Conservation (phyloP, 2,888 invertebrate genomes). For the Tachina fera region DNA sequence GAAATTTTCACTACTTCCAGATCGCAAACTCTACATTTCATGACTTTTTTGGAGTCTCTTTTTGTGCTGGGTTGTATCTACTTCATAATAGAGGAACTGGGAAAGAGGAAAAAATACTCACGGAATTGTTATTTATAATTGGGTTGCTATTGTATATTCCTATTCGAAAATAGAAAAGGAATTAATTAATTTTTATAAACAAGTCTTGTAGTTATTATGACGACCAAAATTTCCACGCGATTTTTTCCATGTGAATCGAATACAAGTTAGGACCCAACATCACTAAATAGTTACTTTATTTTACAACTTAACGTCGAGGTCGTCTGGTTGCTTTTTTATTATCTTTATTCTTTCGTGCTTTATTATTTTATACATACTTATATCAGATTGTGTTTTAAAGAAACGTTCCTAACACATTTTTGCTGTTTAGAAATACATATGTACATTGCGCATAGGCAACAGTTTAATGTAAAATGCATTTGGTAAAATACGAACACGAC, state of each 20-base stretch:
- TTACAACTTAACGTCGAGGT: constrained; percentile 76
- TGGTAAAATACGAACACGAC: constrained; percentile 27
- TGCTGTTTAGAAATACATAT: constrained; percentile 20
- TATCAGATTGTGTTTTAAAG: constrained; percentile 37
- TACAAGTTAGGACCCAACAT: constrained; percentile 20
- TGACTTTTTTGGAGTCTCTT: no score
- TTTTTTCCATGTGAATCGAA: constrained; percentile 22
- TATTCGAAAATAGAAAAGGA: no score
- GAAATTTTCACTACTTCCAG: no score
- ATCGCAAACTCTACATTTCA: no score
- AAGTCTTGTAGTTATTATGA: background rate
- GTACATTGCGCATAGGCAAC: constrained; percentile 16
- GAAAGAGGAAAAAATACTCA: no score
- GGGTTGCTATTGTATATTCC: no score
- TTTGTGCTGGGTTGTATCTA: no score
- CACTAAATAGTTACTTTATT: constrained; percentile 44
- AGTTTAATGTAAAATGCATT: constrained; percentile 50
- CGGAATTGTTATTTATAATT: no score
- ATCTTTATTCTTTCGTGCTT: constrained; percentile 69
- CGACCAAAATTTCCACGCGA: no score
- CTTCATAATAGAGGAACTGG: no score
- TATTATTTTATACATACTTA: constrained; percentile 4
- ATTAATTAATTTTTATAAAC: background rate
- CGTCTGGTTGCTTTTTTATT: constrained; percentile 78
- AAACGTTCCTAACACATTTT: constrained; percentile 37